Evolutionary conservation across 2,888 invertebrate species (phyloP), one percentile per base, ranked within the genome.

Genomic region (Bugula neritina): DNA sequence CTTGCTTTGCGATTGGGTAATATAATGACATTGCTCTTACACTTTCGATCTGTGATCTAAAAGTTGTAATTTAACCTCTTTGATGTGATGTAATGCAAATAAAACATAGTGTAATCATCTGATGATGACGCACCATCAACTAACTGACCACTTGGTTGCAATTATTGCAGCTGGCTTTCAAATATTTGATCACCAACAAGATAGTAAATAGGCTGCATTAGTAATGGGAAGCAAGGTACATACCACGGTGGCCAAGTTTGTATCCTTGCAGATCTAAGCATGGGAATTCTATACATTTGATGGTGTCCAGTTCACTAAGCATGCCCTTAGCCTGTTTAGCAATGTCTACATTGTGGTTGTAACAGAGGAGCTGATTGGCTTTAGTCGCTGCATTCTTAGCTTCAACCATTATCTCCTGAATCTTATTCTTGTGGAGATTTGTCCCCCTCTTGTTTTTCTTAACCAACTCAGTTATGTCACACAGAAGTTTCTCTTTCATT

Each of bases 321-420:
- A 27, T 63, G 10, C 31, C 31, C 3, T 31, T 13, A 10, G 63
- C 63, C 63, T 63, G 25, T 31, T 10, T 63, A 13, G 63, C 63
- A n/a, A 63, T 63, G n/a, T 63, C 63, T 29, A 63, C 27, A 27
- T 63, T 63, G 63, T 63, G 63, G 63, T 31, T 63, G 63, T 63
- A 63, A n/a, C 63, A 63, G 29, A 63, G 63, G 10, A 63, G 34
- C 31, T 63, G 21, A 21, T 31, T 63, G 5, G 63, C 63, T 29
- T 63, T 27, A 2, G 21, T 63, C 31, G 63, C 63, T 13, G 27
- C 31, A 13, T 63, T 63, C 13, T 25, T 27, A 10, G 63, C 63
- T 34, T 63, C 63, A 21, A 5, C 13, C 25, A 63, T 25, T 31
- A 63, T 31, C 34, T 13, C 34, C 27, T 13, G 13, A 29, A 63